These are phyloP conservation scores for Drosophila macrospina DNA, from an alignment of 2,888 invertebrate genomes.

Conservation along the genomic window DNA sequence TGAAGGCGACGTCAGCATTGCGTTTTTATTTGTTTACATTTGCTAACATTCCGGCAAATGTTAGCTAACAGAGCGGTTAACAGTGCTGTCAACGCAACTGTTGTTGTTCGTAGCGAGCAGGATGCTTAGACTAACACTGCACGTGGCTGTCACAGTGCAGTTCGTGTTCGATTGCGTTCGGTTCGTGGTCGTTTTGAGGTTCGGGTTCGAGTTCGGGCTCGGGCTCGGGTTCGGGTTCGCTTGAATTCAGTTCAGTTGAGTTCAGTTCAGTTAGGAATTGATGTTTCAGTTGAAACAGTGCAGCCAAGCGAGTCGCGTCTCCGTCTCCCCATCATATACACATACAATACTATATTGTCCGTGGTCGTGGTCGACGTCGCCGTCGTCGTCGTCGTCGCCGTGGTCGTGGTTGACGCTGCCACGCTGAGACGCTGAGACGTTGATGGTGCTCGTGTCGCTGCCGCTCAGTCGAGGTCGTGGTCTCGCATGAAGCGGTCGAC, in stretches of 20 bases:
- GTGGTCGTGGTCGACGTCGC: constrained; percentile 50
- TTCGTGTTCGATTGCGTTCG: neutral
- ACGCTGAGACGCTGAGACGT: constrained; percentile 10
- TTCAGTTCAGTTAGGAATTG: constrained; percentile 31
- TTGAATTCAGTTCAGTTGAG: neutral
- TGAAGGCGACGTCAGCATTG: constrained; percentile 24
- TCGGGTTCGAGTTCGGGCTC: neutral
- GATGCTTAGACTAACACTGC: constrained; percentile 16
- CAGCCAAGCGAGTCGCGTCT: constrained; percentile 58
- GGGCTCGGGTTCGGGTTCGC: neutral
- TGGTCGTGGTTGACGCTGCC: constrained; percentile 24
- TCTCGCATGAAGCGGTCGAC: constrained; percentile 69
- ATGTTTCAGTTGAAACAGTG: constrained; percentile 56
- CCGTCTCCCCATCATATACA: constrained; percentile 25
- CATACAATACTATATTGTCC: constrained; percentile 44
- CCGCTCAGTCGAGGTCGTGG: constrained; percentile 68
- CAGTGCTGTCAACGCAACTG: constrained; percentile 19
- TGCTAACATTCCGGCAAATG: constrained; percentile 49
- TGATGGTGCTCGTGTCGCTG: constrained; percentile 37
- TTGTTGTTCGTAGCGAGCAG: constrained; percentile 6
- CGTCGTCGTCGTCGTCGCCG: constrained; percentile 40
- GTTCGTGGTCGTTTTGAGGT: neutral
- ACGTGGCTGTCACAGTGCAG: constrained; percentile 33
- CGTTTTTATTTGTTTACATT: constrained; percentile 56
- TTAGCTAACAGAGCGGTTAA: constrained; percentile 40